A percentile compares a stretch with the other conserved stretches of the same genome.
Evolutionary conservation across 2,797 vertebrate species (phyloP).

Genomic region (Acridotheres tristis): DNA sequence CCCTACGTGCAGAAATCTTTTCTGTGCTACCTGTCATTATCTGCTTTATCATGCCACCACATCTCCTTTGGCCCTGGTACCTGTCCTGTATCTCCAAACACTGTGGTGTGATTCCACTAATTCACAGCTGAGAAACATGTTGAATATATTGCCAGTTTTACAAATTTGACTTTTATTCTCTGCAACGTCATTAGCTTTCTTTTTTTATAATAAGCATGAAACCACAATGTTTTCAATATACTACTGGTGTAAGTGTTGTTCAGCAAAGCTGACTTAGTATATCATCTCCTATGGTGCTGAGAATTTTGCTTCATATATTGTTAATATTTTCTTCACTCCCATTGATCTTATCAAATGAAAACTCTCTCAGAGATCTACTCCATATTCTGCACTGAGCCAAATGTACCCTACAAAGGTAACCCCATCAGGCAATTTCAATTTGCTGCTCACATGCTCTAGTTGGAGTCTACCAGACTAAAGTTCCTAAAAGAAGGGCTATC

Average conservation of each 20-base stretch:
- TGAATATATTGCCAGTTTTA: neutral
- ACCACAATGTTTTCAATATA: neutral
- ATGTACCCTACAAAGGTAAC: neutral
- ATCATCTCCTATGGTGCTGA: neutral
- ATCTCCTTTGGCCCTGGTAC: neutral
- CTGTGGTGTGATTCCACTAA: neutral
- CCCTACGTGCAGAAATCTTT: neutral
- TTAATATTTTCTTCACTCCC: neutral
- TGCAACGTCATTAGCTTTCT: neutral
- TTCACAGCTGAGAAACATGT: neutral
- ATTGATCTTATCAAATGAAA: neutral
- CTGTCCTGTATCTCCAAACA: neutral
- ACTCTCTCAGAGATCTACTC: neutral
- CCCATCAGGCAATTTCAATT: neutral
- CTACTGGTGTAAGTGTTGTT: neutral
- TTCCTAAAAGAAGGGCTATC: neutral
- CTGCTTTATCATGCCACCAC: neutral
- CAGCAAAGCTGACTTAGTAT: neutral
- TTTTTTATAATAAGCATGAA: neutral
- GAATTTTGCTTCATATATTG: neutral
- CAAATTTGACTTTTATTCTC: neutral
- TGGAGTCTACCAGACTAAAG: neutral
- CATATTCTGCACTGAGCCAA: neutral
- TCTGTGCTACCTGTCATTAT: neutral
- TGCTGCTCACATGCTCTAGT: neutral